Conservation (phyloP, 2,888 invertebrate species). For the Gibbula magus region DNA sequence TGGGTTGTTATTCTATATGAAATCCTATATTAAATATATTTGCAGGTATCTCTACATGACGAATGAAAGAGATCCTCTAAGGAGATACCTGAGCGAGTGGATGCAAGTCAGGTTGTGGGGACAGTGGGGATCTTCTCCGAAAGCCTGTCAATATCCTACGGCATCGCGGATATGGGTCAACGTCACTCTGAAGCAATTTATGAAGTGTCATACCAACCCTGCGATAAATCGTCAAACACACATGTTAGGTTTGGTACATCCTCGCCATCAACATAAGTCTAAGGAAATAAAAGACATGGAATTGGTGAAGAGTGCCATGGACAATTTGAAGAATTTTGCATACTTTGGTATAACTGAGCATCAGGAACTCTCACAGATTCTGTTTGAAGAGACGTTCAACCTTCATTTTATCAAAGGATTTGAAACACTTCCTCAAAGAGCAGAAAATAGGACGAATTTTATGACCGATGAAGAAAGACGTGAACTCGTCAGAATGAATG, state of each 20-base stretch:
- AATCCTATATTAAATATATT: neutral
- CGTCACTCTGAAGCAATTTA: neutral
- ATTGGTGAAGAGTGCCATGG: neutral
- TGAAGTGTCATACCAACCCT: neutral
- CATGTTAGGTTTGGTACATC: neutral
- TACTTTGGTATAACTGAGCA: neutral
- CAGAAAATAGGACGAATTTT: neutral
- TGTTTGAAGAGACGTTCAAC: neutral
- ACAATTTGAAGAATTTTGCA: neutral
- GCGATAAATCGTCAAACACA: neutral
- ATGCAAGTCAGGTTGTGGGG: neutral
- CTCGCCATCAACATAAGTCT: too few species aligned
- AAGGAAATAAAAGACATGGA: too few species aligned
- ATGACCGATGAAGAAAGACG: too few species aligned
- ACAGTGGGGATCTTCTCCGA: neutral
- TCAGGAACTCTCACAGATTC: neutral
- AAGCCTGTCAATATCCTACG: neutral
- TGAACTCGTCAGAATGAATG: too few species aligned
- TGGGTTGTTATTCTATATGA: neutral
- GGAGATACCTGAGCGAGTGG: neutral
- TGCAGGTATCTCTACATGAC: neutral
- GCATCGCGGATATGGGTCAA: neutral
- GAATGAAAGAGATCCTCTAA: neutral
- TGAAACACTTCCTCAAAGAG: neutral
- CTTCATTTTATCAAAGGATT: neutral